Evolutionary conservation across 2,888 invertebrate species (phyloP).

Genomic region (Drosophila histrio): DNA sequence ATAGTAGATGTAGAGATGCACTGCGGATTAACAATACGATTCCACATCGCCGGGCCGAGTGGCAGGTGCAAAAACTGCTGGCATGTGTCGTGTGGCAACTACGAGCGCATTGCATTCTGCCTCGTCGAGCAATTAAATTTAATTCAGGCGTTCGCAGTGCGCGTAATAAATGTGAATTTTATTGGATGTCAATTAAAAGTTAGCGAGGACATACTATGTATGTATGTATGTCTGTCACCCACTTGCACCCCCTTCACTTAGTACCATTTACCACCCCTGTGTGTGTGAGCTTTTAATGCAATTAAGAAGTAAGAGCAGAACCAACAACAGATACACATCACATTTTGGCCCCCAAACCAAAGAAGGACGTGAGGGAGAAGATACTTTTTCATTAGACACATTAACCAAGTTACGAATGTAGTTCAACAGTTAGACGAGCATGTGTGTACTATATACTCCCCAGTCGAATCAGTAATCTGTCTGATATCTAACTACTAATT

Average conservation of each 20-base stretch:
- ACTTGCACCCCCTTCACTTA: not conserved
- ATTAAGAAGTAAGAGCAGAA: constrained; percentile 47
- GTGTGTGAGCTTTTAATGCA: constrained; percentile 61
- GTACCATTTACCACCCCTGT: not conserved
- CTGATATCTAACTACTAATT: constrained; percentile 21
- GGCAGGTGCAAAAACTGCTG: not conserved
- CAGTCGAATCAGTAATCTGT: constrained; percentile 19
- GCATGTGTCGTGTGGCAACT: constrained; percentile 1
- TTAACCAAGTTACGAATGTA: constrained; percentile 50
- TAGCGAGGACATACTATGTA: constrained; percentile 61
- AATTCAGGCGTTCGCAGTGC: constrained; percentile 52
- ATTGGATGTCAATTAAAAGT: constrained; percentile 78
- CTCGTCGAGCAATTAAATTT: constrained; percentile 69
- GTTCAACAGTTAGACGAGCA: constrained; percentile 15
- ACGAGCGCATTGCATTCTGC: constrained; percentile 27
- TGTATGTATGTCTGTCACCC: constrained; percentile 27
- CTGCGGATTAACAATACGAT: constrained; percentile 10
- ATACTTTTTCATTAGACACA: constrained; percentile 48
- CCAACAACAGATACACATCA: constrained; percentile 31
- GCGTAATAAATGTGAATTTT: constrained; percentile 74
- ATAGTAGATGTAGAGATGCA: not conserved
- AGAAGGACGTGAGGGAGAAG: too few relatives aligned
- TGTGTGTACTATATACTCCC: not conserved
- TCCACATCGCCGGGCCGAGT: not conserved
- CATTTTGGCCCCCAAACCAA: constrained; percentile 14